A percentile compares a stretch with the other conserved stretches of the same genome.
Evolutionary conservation across 1,140 invertebrate genomes (phyloP).

Genomic region (Stenopsyche tienmushanensis): DNA sequence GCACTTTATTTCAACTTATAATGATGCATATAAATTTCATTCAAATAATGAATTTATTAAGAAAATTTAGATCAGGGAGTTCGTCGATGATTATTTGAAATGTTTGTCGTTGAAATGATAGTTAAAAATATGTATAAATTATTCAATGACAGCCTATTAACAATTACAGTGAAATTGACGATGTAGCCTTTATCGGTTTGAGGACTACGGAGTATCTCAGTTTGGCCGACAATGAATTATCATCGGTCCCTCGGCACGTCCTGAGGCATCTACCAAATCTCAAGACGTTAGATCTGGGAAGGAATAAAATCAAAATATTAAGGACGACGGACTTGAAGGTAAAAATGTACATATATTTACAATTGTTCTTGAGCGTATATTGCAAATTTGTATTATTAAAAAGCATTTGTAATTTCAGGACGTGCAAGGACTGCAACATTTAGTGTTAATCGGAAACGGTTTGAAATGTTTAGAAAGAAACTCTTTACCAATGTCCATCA

Average conservation of each 20-base stretch:
- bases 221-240: conserved; percentile 59
- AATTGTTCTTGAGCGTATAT: neutral
- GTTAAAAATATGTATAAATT: conserved; percentile 11
- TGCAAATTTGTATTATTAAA: neutral
- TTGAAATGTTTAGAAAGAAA: conserved; percentile 67
- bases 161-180: conserved; percentile 18
- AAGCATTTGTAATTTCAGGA: conserved; percentile 55
- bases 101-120: no score
- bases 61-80: no score
- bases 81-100: no score
- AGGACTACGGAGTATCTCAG: conserved; percentile 1
- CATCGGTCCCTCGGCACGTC: conserved; percentile 68
- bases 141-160: conserved; percentile 2
- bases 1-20: no score
- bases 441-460: conserved; percentile 70
- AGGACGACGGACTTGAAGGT: conserved; percentile 64
- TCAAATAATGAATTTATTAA: no score
- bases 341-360: neutral
- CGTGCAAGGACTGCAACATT: conserved; percentile 64
- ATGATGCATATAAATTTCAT: no score
- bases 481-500: conserved; percentile 63
- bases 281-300: conserved; percentile 70
- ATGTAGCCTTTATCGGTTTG: conserved; percentile 9
- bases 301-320: conserved; percentile 66
- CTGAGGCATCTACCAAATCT: conserved; percentile 69